Evolutionary conservation across 2,113 vertebrate species (phyloP).

Genomic region (Brachypodius melanocephalos): DNA sequence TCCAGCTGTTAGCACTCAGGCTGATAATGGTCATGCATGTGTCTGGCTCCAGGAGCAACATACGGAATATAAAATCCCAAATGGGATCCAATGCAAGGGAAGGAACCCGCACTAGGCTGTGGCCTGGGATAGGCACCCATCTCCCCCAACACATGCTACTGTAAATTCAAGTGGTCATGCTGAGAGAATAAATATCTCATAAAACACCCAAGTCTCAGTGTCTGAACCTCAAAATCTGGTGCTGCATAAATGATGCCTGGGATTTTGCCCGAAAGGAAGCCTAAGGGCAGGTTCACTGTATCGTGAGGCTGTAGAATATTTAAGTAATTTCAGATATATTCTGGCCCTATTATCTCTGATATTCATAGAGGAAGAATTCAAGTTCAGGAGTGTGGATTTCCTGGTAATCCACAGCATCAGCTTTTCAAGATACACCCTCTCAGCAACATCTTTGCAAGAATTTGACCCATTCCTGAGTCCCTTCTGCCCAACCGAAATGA

Average conservation of each 20-base stretch:
- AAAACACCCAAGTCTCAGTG: not conserved
- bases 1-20: not conserved
- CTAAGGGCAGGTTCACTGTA: not conserved
- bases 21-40: not conserved
- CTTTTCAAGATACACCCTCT: not conserved
- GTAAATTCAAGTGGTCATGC: not conserved
- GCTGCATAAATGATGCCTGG: not conserved
- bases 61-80: not conserved
- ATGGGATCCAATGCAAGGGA: not conserved
- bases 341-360: not conserved
- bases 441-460: not conserved
- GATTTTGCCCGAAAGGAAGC: not conserved
- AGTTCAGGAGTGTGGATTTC: not conserved
- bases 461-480: not conserved
- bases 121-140: not conserved
- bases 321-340: not conserved
- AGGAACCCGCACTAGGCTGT: not conserved
- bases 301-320: not conserved
- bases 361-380: not conserved
- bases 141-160: not conserved
- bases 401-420: not conserved
- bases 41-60: not conserved
- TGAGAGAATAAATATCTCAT: conserved; percentile 13
- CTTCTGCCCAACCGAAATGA: not conserved
- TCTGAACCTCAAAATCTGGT: not conserved